Base-by-base conservation (phyloP, 2,888 invertebrate species). In the Drosophila nr. perissopoda region DNA sequence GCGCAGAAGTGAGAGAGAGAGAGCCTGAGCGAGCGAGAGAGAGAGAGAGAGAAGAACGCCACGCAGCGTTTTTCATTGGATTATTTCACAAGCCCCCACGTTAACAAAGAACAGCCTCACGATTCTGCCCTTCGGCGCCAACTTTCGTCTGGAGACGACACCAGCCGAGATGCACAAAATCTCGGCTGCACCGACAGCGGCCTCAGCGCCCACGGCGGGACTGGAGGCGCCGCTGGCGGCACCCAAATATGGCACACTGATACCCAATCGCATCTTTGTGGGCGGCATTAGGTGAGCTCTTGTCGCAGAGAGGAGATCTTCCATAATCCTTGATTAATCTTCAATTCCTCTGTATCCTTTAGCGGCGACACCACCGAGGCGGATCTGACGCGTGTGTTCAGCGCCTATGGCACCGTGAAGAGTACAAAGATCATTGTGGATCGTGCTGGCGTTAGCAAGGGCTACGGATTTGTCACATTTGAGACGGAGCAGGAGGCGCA, bases 351-450 rank as follows among this genome's bases (percentile, higher is more conserved):
- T 42, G 7, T 27, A 16, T 10, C 58, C 66, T 82, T 5, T 60
- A 93, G 93, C 74, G 95, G 97, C 89, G 97, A 97, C 91, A 98
- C 98, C 53, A 98, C 98, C 57, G 99, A 98, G 94, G 96, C 96
- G 63, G 99, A 99, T 92, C 94, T 99, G 79, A 96, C 97, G 94
- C 96, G 97, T 92, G 96, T 98, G 79, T 99, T 99, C 93, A 97
- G 98, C 74, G 95, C 96, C 58, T 97, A 97, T 90, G 98, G 98
- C 61, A 96, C 97, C 61, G 97, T 97, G 42, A 98, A 96, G 83
- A 97, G 97, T 54, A 98, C 98, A 60, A 98, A 99, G 94, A 98
- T 99, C 82, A 99, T 99, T 80, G 96, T 97, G 87, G 98, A 99
- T 93, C 94, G 98, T 87, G 98, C 98, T 77, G 99, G 99, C 5